Percentiles rank a stretch among this genome's conserved stretches.
Evolutionary conservation across 2,113 vertebrate genomes (phyloP).

Genomic region (Pituophis catenifer): DNA sequence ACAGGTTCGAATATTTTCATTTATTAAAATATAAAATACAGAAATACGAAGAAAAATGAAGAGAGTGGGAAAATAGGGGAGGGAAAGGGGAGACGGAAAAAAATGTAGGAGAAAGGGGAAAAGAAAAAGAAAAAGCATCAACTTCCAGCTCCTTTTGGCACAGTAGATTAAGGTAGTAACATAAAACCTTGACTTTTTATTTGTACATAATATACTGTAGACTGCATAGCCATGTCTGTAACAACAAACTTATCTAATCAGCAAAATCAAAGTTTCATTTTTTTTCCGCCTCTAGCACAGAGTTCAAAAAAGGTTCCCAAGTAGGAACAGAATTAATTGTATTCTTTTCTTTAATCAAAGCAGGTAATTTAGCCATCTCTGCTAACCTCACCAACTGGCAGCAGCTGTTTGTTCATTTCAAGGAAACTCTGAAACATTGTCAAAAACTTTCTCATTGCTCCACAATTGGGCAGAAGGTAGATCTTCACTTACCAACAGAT

Average conservation of each 20-base stretch:
- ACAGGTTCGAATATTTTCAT: too few species aligned
- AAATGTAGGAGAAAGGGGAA: neutral
- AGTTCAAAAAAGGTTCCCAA: too few species aligned
- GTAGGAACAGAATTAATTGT: neutral
- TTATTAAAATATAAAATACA: too few species aligned
- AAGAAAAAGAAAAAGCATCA: neutral
- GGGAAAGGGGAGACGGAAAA: neutral
- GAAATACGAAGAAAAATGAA: neutral
- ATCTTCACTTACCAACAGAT: neutral
- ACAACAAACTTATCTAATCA: neutral
- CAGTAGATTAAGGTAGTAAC: neutral
- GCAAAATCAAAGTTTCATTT: neutral
- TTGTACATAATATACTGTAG: neutral
- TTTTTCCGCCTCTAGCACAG: too few species aligned
- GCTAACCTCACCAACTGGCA: neutral
- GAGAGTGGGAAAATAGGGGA: neutral
- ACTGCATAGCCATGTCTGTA: neutral
- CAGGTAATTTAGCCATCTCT: neutral
- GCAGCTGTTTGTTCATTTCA: neutral
- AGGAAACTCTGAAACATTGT: neutral
- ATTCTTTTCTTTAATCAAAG: neutral
- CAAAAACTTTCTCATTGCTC: neutral
- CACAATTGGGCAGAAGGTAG: neutral
- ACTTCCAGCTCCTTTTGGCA: neutral
- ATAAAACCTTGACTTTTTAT: neutral